Conservation (phyloP, 2,797 vertebrate genomes). For the Peromyscus nudipes region DNA sequence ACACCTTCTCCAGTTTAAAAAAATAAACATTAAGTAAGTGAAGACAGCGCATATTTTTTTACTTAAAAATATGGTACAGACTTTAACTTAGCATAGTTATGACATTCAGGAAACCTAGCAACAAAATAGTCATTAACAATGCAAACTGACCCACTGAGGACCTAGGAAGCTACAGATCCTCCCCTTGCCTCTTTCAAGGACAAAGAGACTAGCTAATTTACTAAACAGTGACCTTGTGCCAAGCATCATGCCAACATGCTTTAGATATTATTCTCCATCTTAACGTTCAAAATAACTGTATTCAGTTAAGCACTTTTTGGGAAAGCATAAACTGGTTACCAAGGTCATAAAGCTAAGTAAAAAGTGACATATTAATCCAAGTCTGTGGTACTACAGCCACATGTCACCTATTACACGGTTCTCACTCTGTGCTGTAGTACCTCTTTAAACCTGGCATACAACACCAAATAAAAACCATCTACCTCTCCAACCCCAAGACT, state of each 20-base stretch:
- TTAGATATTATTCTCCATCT: background rate
- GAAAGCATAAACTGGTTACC: constrained; percentile 1
- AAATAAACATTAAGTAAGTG: background rate
- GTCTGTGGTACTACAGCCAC: background rate
- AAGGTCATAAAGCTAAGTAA: constrained; percentile 18
- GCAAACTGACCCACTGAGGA: constrained; percentile 6
- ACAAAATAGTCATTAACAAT: constrained; percentile 25
- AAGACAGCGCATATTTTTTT: constrained; percentile 29
- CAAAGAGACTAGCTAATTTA: background rate
- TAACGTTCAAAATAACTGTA: background rate
- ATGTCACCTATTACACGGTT: background rate
- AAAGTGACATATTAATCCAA: background rate
- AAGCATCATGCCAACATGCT: background rate
- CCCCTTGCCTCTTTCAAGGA: background rate
- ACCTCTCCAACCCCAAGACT: background rate
- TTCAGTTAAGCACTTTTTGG: constrained; percentile 16
- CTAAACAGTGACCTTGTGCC: background rate
- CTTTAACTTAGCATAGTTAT: constrained; percentile 16
- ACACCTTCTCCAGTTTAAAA: background rate
- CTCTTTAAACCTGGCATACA: background rate
- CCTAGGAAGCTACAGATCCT: background rate
- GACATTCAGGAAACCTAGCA: constrained; percentile 2
- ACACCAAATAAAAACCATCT: constrained; percentile 2
- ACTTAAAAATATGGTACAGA: constrained; percentile 27
- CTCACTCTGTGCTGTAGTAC: background rate